A percentile compares a stretch with the other conserved stretches of the same genome.
Conservation (phyloP, 2,888 invertebrate genomes). For the Microplitis deprimator region DNA sequence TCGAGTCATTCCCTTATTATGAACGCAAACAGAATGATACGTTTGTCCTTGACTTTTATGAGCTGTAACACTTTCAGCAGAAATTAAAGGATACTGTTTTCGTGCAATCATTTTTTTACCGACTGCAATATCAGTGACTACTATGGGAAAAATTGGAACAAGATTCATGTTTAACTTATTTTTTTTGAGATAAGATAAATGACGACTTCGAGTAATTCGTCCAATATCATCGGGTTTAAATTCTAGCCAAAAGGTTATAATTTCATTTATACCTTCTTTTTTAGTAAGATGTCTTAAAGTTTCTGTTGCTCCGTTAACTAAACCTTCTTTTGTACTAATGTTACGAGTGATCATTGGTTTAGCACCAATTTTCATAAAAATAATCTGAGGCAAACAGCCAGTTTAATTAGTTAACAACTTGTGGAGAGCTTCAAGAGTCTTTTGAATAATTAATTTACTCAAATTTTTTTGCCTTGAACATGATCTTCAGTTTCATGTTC, state of each 20-base stretch:
- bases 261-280: background rate
- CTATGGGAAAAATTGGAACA: slow-evolving; percentile 26
- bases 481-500: background rate
- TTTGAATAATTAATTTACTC: background rate
- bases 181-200: background rate
- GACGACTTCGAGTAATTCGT: background rate
- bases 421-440: background rate
- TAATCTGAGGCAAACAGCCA: background rate
- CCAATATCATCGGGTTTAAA: slow-evolving; percentile 10
- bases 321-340: slow-evolving; percentile 8
- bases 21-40: background rate
- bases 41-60: slow-evolving; percentile 34
- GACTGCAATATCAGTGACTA: slow-evolving; percentile 20
- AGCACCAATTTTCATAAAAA: slow-evolving; percentile 11
- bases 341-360: slow-evolving; percentile 27
- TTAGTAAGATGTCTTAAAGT: slow-evolving; percentile 15
- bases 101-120: background rate
- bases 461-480: background rate
- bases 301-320: slow-evolving; percentile 25
- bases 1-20: background rate
- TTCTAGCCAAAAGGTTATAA: slow-evolving; percentile 10
- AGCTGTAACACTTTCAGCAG: background rate
- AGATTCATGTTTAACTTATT: background rate
- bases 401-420: slow-evolving; percentile 3
- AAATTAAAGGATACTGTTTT: background rate